Base-by-base conservation (phyloP, 2,797 vertebrate species). In the Gymnodraco acuticeps region DNA sequence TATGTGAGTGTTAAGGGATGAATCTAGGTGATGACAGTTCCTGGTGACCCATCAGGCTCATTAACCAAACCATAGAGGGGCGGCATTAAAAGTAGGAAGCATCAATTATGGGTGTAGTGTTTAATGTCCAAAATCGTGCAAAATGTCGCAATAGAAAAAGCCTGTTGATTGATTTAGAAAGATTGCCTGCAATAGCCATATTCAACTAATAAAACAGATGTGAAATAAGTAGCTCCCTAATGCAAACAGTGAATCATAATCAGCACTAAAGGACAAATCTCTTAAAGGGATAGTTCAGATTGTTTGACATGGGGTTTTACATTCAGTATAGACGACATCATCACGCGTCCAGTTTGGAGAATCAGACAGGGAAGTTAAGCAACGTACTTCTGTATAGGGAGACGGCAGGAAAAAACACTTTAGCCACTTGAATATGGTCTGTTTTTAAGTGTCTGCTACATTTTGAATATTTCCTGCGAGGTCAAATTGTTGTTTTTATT, bases 31-130 rank as follows among this genome's bases (percentile, higher is more conserved):
- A 75, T 63, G 72, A 59, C 83, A 76, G 55, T 59, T 73, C 55
- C 50, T 41, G 59, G 19, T 64, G 75, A 82, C 65, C 41, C 60
- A 59, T 64, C 48, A 45, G 55, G 65, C 43, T 75, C 58, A 78
- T 87, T 60, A 54, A 71, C 46, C 71, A 41, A 59, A 80, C 53
- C 38, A 55, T 69, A 56, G 72, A 68, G 58, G 15, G 43, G 53
- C 58, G 46, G 31, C n/a, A 47, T 73, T 70, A 75, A 76, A 27
- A 47, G 58, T 60, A 58, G 46, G 63, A 52, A 67, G 64, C 10
- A 42, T 82, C 62, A 89, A 78, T 80, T 73, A 90, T 82, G 81
- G 83, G 77, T 77, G 84, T 67, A 67, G 60, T 73, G 75, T 69
- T 76, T 55, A 65, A 31, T 68, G 46, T 69, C 69, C 70, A 71